Evolutionary conservation across 2,888 invertebrate species (phyloP).

Genomic region (Pandemis corylana): DNA sequence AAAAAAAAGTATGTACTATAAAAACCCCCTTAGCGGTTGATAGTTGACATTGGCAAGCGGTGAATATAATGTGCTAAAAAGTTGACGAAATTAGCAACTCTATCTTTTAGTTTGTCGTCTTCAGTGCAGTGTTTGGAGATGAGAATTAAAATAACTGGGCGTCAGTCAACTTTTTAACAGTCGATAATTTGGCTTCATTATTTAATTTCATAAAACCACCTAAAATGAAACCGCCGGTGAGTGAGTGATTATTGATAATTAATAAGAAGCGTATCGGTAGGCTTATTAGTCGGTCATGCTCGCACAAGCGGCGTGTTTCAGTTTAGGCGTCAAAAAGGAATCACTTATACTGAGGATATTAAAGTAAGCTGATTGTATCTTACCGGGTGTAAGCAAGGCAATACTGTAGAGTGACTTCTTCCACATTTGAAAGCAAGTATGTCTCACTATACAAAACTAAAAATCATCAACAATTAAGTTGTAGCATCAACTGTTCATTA

Average conservation of each 20-base stretch:
- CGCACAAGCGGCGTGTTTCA: slow-evolving; percentile 72
- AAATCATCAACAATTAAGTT: slow-evolving; percentile 79
- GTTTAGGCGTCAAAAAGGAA: slow-evolving; percentile 75
- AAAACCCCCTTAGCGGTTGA: slow-evolving; percentile 79
- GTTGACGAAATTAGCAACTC: slow-evolving; percentile 56
- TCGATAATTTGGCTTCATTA: slow-evolving; percentile 75
- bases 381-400: slow-evolving; percentile 85
- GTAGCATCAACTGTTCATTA: slow-evolving; percentile 82
- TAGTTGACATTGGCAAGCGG: slow-evolving; percentile 78
- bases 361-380: slow-evolving; percentile 84
- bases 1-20: slow-evolving; percentile 59
- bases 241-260: slow-evolving; percentile 37
- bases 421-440: slow-evolving; percentile 84
- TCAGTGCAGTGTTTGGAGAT: slow-evolving; percentile 31
- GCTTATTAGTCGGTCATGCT: slow-evolving; percentile 39
- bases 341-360: slow-evolving; percentile 83
- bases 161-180: slow-evolving; percentile 70
- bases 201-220: slow-evolving; percentile 67
- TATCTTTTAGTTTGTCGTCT: slow-evolving; percentile 15
- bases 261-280: slow-evolving; percentile 33
- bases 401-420: slow-evolving; percentile 85
- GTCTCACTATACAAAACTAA: slow-evolving; percentile 84
- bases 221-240: slow-evolving; percentile 75
- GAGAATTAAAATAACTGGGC: slow-evolving; percentile 32
- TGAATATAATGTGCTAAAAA: slow-evolving; percentile 67